phyloP scores from a whole-genome alignment of 2,113 vertebrate species.

The Notothenia rossii region DNA sequence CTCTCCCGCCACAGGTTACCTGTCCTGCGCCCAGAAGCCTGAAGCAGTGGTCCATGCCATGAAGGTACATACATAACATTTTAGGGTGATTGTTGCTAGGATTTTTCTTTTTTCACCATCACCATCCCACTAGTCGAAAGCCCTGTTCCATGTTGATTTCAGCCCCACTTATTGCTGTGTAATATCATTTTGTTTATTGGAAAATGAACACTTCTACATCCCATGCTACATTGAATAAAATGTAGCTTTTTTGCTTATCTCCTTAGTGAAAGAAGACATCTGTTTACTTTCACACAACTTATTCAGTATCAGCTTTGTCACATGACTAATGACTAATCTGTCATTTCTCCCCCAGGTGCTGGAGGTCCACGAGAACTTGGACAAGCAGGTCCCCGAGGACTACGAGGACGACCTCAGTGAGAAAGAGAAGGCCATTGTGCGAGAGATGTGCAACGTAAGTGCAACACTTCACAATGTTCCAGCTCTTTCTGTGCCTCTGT shows the following conservation, averaged over 20 bases:
- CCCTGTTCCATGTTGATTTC: neutral
- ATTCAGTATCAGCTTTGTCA: no score
- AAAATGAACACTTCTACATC: no score
- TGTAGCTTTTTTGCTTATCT: no score
- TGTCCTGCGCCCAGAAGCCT: conserved; percentile 91
- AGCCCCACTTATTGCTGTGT: neutral
- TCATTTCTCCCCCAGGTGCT: conserved; percentile 85
- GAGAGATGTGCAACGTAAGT: conserved; percentile 97
- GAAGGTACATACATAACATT: conserved; percentile 85
- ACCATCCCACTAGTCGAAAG: neutral
- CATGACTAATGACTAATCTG: neutral
- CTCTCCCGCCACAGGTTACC: conserved; percentile 87
- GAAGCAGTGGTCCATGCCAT: conserved; percentile 96
- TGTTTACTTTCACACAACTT: no score
- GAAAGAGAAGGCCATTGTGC: conserved; percentile 96
- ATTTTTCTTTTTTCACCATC: neutral
- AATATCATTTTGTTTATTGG: neutral
- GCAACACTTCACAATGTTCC: neutral
- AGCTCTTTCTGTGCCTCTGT: conserved; percentile 10
- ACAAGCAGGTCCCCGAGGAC: conserved; percentile 91
- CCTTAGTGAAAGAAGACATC: no score
- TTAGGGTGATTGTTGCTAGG: neutral
- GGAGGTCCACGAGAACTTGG: conserved; percentile 96
- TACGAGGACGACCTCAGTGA: conserved; percentile 95
- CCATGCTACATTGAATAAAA: no score